Conservation (phyloP, 1,140 invertebrate genomes). For the Araneus ventricosus region DNA sequence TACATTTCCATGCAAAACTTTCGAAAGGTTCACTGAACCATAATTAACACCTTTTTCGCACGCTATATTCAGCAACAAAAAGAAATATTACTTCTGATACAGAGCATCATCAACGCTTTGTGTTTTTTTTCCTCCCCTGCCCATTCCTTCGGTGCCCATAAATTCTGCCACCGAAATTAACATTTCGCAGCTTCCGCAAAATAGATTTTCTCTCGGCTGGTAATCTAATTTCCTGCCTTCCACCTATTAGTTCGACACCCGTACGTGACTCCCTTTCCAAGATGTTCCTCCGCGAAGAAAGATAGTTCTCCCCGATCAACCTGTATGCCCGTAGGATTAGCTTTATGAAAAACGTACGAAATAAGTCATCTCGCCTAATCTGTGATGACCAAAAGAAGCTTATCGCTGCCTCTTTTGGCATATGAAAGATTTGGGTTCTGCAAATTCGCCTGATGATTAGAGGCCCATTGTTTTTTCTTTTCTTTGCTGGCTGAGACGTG, state of each 20-base stretch:
- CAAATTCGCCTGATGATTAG: not conserved
- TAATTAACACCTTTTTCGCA: constrained; percentile 25
- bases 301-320: constrained; percentile 3
- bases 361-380: constrained; percentile 13
- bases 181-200: constrained; percentile 48
- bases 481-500: not conserved
- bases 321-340: constrained; percentile 41
- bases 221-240: constrained; percentile 62
- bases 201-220: constrained; percentile 31
- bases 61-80: not conserved
- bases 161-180: constrained; percentile 36
- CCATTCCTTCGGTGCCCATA: not conserved
- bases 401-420: not conserved
- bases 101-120: too few species aligned
- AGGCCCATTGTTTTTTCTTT: not conserved
- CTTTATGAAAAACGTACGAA: constrained; percentile 40
- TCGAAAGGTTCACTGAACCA: not conserved
- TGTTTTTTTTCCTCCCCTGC: not conserved
- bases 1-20: not conserved
- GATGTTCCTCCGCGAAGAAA: not conserved
- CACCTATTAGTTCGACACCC: constrained; percentile 50
- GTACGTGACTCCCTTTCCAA: constrained; percentile 46
- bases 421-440: not conserved
- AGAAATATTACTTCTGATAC: constrained; percentile 38
- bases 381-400: not conserved